These are phyloP conservation scores for Drosophila heteroneura DNA, from an alignment of 2,888 invertebrate species.

Conservation along the genomic window DNA sequence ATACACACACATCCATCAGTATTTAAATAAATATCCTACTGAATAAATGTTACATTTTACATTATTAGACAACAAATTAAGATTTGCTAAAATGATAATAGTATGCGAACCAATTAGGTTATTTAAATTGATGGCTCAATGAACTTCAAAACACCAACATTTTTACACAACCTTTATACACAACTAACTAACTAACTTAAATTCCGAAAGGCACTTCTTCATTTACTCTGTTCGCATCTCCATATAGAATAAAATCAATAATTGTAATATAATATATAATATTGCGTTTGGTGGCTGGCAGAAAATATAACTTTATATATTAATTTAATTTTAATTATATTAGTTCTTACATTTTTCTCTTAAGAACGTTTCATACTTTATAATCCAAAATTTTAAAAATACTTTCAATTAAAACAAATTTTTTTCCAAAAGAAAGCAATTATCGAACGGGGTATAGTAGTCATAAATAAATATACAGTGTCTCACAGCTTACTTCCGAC, in stretches of 20 bases:
- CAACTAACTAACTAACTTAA: not conserved
- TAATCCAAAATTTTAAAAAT: no score
- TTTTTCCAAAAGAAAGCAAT: no score
- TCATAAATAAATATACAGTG: not conserved
- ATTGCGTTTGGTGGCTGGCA: no score
- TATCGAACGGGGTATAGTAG: not conserved
- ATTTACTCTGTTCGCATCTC: not conserved
- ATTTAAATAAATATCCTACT: no score
- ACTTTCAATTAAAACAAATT: no score
- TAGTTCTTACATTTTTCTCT: not conserved
- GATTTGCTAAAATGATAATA: not conserved
- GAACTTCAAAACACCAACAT: not conserved
- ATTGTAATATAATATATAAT: not conserved
- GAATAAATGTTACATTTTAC: no score
- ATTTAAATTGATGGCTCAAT: not conserved
- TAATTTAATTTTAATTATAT: not conserved
- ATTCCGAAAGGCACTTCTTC: not conserved
- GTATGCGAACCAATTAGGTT: not conserved
- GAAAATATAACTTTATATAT: not conserved
- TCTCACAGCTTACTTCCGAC: no score
- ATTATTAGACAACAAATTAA: no score
- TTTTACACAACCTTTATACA: not conserved
- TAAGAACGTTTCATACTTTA: not conserved
- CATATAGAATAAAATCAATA: not conserved
- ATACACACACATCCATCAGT: no score